Evolutionary conservation across 1,140 invertebrate genomes (phyloP).

Genomic region (Heliconius hewitsoni): DNA sequence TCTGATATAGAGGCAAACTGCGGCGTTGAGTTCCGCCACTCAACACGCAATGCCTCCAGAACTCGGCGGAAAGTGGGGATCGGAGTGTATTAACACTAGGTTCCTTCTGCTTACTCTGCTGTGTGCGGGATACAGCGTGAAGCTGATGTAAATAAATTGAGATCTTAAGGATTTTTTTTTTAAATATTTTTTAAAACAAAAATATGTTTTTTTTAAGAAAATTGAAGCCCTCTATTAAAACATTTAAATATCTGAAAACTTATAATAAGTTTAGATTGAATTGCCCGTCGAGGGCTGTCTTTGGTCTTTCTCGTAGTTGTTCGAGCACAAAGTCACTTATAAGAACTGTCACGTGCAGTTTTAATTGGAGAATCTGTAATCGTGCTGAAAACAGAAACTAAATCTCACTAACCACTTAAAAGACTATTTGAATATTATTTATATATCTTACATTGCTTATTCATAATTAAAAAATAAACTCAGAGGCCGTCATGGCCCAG

Average conservation of each 20-base stretch:
- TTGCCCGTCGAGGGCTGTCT: slow-evolving; percentile 2
- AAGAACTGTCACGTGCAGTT: slow-evolving; percentile 15
- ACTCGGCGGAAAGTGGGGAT: no score
- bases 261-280: slow-evolving; percentile 7
- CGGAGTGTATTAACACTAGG: no score
- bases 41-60: no score
- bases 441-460: neutral
- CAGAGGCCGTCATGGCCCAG: no score
- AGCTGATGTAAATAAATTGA: no score
- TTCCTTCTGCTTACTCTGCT: no score
- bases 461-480: neutral
- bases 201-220: neutral
- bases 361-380: slow-evolving; percentile 5
- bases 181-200: neutral
- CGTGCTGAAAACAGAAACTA: neutral
- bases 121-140: no score
- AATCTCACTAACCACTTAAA: neutral
- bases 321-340: slow-evolving; percentile 11
- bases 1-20: no score
- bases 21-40: no score
- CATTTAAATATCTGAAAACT: neutral
- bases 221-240: neutral
- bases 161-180: no score
- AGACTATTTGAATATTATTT: neutral
- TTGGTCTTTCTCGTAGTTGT: slow-evolving; percentile 12